Evolutionary conservation across 2,113 vertebrate species (phyloP).

Genomic region (Lagopus leucura): DNA sequence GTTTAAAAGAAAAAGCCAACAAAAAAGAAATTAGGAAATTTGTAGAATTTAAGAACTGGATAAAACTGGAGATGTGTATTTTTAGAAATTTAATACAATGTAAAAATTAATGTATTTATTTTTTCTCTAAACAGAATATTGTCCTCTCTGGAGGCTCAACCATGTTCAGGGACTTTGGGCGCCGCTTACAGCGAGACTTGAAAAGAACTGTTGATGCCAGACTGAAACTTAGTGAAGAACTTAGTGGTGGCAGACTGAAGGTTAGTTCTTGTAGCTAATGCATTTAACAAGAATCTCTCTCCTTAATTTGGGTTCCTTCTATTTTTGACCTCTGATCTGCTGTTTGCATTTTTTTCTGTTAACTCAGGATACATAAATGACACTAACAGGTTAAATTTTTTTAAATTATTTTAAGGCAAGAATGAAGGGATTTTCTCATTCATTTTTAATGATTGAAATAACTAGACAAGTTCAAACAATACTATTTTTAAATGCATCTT

Average conservation of each 20-base stretch:
- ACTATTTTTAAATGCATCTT: background rate
- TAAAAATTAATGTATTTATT: background rate
- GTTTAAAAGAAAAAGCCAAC: background rate
- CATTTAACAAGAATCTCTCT: too few species aligned
- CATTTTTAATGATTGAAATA: background rate
- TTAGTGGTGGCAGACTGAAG: slow-evolving; percentile 97
- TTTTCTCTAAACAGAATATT: slow-evolving; percentile 80
- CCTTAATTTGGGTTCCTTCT: background rate
- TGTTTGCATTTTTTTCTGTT: background rate
- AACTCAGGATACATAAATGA: background rate
- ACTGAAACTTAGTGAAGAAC: slow-evolving; percentile 96
- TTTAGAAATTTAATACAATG: background rate
- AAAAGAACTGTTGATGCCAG: slow-evolving; percentile 96
- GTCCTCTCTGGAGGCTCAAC: slow-evolving; percentile 98
- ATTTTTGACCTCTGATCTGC: background rate
- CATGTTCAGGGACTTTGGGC: slow-evolving; percentile 99
- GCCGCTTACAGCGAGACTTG: slow-evolving; percentile 94
- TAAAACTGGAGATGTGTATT: background rate
- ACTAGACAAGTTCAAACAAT: background rate
- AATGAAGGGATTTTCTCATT: background rate
- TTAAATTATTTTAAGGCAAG: background rate
- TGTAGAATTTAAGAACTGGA: background rate
- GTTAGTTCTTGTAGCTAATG: slow-evolving; percentile 61
- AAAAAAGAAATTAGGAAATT: background rate
- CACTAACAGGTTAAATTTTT: background rate